phyloP scores from a whole-genome alignment of 2,797 vertebrate genomes.

The Triplophysa yarkandensis region DNA sequence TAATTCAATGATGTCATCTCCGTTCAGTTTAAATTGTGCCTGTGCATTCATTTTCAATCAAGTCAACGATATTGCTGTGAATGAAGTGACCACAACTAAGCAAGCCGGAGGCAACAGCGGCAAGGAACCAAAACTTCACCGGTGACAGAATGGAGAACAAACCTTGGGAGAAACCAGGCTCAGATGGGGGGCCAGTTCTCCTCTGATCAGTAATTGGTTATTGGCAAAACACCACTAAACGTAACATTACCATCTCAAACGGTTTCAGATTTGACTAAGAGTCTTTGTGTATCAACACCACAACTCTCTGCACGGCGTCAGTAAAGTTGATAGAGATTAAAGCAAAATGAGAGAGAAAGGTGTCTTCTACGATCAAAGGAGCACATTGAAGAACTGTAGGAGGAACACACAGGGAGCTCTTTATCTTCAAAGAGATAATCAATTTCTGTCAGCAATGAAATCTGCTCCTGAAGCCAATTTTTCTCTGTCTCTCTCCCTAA shows the following conservation, averaged over 20 bases:
- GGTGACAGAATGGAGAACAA: too few species aligned
- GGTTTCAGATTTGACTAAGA: background rate
- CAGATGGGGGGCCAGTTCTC: too few species aligned
- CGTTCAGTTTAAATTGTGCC: too few species aligned
- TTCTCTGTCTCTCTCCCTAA: background rate
- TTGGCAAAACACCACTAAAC: too few species aligned
- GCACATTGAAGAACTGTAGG: slow-evolving; percentile 36
- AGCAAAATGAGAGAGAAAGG: background rate
- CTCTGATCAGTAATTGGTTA: too few species aligned
- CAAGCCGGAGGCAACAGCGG: too few species aligned
- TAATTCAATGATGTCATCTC: too few species aligned
- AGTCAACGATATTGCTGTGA: too few species aligned
- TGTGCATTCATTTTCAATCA: too few species aligned
- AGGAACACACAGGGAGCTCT: slow-evolving; percentile 28
- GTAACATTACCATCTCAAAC: background rate
- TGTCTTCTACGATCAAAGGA: slow-evolving; percentile 43
- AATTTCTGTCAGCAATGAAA: slow-evolving; percentile 34
- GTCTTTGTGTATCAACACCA: slow-evolving; percentile 6
- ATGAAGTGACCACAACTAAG: too few species aligned
- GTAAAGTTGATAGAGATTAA: slow-evolving; percentile 22
- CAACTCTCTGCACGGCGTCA: background rate
- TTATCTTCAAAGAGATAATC: slow-evolving; percentile 47
- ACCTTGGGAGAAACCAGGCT: too few species aligned
- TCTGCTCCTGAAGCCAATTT: background rate
- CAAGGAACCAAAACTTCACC: too few species aligned